Base-by-base conservation (phyloP, 2,888 invertebrate genomes). In the Acrocyrtus sp. region DNA sequence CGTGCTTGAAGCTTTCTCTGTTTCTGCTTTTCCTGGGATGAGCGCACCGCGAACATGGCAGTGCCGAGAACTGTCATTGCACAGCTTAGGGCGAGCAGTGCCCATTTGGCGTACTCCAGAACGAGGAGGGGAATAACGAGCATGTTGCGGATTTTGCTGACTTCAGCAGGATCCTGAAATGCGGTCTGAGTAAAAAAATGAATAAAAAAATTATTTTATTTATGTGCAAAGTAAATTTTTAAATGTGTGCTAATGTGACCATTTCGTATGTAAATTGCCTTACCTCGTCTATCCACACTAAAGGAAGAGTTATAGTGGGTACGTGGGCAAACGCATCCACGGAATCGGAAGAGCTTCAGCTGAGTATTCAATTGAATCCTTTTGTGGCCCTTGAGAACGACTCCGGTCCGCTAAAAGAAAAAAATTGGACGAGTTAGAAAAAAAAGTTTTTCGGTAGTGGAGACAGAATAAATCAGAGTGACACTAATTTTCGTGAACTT, bases 271-370 rank as follows among this genome's bases (percentile, higher is more conserved):
- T 27, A n/a, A 56, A 29, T 56, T 51, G 51, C 24, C 34, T 43
- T 73, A 77, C 77, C 63, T 77, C 75, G 21, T 75, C 73, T 12
- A 72, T 48, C 77, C 77, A 77, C 2, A 77, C 48, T 3, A 77
- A 17, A 21, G 77, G 77, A n/a, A 77, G 27, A 2, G 68, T 24
- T n/a, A 75, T 24, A 22, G 73, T 62, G 24, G 68, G 57, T 26
- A 77, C 72, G 17, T 61, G 39, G 8, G 45, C 45, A 19, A 75
- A 63, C 19, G 41, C 69, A 1, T 39, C 39, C 34, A 74, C 50
- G 19, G 57, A 26, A n/a, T 56, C 41, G 3, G 74, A 66, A 10
- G 60, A n/a, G 65, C 43, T 66, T 72, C 4, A 74, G 17, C 15
- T 75, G 62, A 21, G 67, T 73, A 60, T 75, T 77, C 26, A 77